Evolutionary conservation across 2,113 vertebrate species (phyloP), one percentile per base, ranked within the genome.

Genomic region (Raphicerus campestris): DNA sequence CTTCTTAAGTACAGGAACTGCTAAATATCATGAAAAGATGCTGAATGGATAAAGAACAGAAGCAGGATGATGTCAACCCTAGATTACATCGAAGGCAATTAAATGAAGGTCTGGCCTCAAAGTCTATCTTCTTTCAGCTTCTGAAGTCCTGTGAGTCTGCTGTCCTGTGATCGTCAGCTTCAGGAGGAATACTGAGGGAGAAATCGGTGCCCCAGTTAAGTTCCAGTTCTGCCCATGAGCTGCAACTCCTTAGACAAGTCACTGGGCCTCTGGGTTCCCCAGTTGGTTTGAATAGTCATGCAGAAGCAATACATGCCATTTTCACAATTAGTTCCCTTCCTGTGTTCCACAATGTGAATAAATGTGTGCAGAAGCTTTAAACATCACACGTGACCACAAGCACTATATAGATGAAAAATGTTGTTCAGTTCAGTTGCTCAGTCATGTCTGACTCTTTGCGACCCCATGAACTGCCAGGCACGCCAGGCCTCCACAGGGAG

Each of bases 361-460:
- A 95, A 94, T 28, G 8, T 42, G 26, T 73, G 14, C 24, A 73
- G 35, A 47, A 87, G 45, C 51, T 84, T 61, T 70, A 84, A 96
- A 80, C 8, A 20, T 85, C 83, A 45, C 14, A 28, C 58, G 53
- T 42, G 15, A 61, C 22, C 73, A 75, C 35, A 92, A 89, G 7
- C 19, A 49, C 16, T 58, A 11, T 10, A 39, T 19, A 75, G 30
- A 96, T 47, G 15, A 5, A 88, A 97, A 93, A 58, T 24, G 66
- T 14, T 39, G 4, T 39, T 70, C n/a, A 6, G n/a, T 39, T 70
- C n/a, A 70, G n/a, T 39, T 11, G 5, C 10, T 39, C 66, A 11
- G 19, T 6, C 9, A 9, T 22, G 17, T 6, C 63, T 0, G 0
- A 70, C n/a, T 39, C n/a, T 39, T 70, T 70, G 66, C 1, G 0